Evolutionary conservation across 2,888 invertebrate species (phyloP), one percentile per base, ranked within the genome.

Genomic region (Lasioglossum villosulum): DNA sequence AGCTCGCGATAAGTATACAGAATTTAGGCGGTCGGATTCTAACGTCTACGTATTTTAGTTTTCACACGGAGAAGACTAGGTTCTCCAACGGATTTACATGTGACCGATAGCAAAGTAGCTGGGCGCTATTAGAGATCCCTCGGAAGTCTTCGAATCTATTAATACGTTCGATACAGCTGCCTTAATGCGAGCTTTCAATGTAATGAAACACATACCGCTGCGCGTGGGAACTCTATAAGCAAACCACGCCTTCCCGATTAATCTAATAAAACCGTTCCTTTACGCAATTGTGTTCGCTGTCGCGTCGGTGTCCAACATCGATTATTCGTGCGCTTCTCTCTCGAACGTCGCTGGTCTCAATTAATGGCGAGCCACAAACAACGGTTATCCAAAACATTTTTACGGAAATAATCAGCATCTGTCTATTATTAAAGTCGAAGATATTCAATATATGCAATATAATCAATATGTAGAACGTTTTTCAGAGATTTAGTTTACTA

Each of bases 211-310:
- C 48, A 73, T 66, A 37, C 30, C 59, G 39, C 52, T 75, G 45
- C 34, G 45, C 76, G 85, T 75, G 82, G 71, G 75, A 82, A 76
- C 76, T 19, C 45, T 68, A 45, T 68, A 73, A 70, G 78, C 78
- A 66, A 63, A 76, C 73, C 82, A 82, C 82, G 77, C 80, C 78
- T 63, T 27, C 19, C 0, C 66, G 77, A 75, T 80, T 82, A 80
- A 86, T 82, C 82, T 72, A 85, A 85, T 86, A 86, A 74, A 86
- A 77, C 63, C 84, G n/a, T 59, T 74, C 79, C 72, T 79, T 84
- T 85, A 79, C 84, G 82, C 75, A 86, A 86, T 42, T 66, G 39
- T 66, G 81, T 52, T 66, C 70, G 81, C 73, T n/a, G 52, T 23
- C 19, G 48, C 19, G 48, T 52, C 37, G 37, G 45, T 70, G 74